phyloP scores from a whole-genome alignment of 1,140 invertebrate genomes.

The Apis laboriosa region DNA sequence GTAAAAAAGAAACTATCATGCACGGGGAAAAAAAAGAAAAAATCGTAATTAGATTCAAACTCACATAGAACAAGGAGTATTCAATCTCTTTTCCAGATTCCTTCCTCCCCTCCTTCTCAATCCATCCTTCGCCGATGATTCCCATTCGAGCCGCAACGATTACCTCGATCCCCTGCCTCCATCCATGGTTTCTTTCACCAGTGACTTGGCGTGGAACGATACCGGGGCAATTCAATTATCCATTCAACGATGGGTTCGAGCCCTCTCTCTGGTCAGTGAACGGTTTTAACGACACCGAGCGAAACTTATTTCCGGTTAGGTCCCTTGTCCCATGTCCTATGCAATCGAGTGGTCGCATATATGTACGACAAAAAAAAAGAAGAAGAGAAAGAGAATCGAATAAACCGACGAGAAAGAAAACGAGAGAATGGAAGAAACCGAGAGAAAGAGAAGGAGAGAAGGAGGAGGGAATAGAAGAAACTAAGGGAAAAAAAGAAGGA shows the following conservation, averaged over 20 bases:
- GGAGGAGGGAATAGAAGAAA: background rate
- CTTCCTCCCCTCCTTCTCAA: no score
- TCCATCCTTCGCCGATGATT: background rate
- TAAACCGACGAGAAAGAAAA: background rate
- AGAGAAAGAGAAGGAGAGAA: background rate
- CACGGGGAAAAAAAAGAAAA: background rate
- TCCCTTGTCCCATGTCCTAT: no score
- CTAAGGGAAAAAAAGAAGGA: background rate
- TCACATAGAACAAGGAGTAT: background rate
- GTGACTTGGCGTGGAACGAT: background rate
- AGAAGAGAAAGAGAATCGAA: background rate
- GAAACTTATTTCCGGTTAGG: slow-evolving; percentile 2
- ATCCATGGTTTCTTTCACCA: background rate
- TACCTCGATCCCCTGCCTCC: background rate
- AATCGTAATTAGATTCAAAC: slow-evolving; percentile 13
- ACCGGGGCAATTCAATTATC: slow-evolving; percentile 30
- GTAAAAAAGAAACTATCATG: background rate
- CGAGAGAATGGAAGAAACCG: background rate
- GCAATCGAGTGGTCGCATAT: background rate
- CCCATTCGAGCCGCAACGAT: background rate
- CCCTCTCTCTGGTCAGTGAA: background rate
- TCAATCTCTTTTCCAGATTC: no score
- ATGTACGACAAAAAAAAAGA: background rate
- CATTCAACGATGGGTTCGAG: slow-evolving; percentile 8
- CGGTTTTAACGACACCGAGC: background rate